These are phyloP conservation scores for Limnephilus rhombicus DNA, from an alignment of 2,888 invertebrate species.

Conservation along the genomic window DNA sequence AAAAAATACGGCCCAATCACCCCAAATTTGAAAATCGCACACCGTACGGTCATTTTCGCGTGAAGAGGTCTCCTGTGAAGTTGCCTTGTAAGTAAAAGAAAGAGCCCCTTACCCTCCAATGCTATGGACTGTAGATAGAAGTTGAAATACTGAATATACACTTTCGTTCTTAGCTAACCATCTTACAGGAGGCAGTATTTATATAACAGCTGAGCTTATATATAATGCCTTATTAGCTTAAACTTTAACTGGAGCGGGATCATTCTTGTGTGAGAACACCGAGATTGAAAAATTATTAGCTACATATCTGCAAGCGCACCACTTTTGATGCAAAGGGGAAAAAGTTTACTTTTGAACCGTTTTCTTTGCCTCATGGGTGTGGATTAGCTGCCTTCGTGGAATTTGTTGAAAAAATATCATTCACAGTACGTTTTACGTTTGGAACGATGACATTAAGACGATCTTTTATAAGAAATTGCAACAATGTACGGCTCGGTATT, in stretches of 20 bases:
- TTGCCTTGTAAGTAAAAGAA: conserved; percentile 57
- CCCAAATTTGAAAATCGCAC: too few species aligned
- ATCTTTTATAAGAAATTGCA: not conserved
- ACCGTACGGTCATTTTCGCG: too few species aligned
- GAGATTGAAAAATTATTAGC: not conserved
- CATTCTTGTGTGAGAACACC: not conserved
- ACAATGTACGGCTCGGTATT: too few species aligned
- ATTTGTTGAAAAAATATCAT: not conserved
- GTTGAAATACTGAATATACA: conserved; percentile 13
- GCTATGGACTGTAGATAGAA: not conserved
- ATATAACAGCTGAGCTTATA: not conserved
- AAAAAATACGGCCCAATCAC: too few species aligned
- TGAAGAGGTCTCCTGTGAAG: too few species aligned
- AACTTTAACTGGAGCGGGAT: conserved; percentile 14
- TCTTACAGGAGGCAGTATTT: not conserved
- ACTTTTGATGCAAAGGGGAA: not conserved
- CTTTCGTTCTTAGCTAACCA: conserved; percentile 22
- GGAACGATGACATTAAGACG: too few species aligned
- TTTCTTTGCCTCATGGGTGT: too few species aligned
- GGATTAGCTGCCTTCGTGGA: not conserved
- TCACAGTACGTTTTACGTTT: not conserved
- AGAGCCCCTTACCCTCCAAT: not conserved
- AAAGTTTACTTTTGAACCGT: not conserved
- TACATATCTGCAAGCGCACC: not conserved
- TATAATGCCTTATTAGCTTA: conserved; percentile 21